Evolutionary conservation across 1,140 invertebrate genomes (phyloP).

Genomic region (Diabrotica virgifera): DNA sequence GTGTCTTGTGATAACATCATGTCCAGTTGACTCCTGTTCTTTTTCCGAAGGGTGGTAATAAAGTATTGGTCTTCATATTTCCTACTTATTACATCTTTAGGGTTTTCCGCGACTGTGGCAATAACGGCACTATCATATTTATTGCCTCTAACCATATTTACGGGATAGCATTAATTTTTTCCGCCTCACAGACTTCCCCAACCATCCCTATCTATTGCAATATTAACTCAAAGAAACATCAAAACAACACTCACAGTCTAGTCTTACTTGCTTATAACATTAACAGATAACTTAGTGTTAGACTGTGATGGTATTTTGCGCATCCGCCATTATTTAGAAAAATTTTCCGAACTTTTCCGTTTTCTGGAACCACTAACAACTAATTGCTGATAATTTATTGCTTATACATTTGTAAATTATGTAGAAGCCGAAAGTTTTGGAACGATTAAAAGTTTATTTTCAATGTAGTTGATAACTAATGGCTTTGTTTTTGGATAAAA

Average conservation of each 20-base stretch:
- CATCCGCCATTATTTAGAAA: no score
- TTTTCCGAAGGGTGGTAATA: constrained; percentile 9
- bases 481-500: no score
- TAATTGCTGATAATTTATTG: constrained; percentile 21
- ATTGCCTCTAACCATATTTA: constrained; percentile 24
- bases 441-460: no score
- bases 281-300: no score
- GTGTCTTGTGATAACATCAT: no score
- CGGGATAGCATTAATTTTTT: constrained; percentile 21
- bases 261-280: no score
- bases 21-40: not conserved
- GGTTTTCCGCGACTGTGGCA: constrained; percentile 19
- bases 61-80: constrained; percentile 22
- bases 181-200: constrained; percentile 9
- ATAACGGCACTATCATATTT: constrained; percentile 25
- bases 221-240: no score
- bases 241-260: no score
- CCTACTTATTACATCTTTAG: constrained; percentile 25
- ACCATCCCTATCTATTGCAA: no score
- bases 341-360: no score
- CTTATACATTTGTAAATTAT: constrained; percentile 21
- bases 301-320: no score
- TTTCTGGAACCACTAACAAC: constrained; percentile 11
- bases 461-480: no score
- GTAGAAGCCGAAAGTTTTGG: not conserved